Percentiles rank a stretch among this genome's conserved stretches.
Conservation (phyloP, 2,797 vertebrate species). For the Ceryle rudis region DNA sequence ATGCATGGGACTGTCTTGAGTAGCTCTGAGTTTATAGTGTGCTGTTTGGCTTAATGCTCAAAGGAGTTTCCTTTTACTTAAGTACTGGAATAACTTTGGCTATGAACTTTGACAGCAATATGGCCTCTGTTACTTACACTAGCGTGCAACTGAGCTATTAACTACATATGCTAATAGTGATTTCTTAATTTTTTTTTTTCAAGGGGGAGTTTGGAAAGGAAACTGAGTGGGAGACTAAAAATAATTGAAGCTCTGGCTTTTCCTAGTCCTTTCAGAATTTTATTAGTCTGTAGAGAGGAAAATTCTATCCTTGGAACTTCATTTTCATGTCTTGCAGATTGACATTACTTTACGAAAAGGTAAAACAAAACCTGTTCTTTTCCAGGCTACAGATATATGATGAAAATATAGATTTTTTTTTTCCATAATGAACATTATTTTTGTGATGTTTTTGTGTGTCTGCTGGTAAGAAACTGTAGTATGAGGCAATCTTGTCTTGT, state of each 20-base stretch:
- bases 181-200: not conserved
- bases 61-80: conserved; percentile 49
- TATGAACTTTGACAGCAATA: not conserved
- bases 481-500: not conserved
- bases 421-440: not conserved
- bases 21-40: conserved; percentile 2
- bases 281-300: not conserved
- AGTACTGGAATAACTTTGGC: not conserved
- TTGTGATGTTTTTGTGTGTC: not conserved
- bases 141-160: conserved; percentile 8
- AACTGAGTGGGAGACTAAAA: not conserved
- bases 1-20: not conserved
- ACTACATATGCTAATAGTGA: not conserved
- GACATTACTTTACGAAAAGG: not conserved
- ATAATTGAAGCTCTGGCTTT: conserved; percentile 11
- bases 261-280: not conserved
- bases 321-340: not conserved
- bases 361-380: not conserved
- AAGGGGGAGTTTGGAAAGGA: conserved; percentile 3
- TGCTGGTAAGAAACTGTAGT: not conserved
- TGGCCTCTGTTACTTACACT: conserved; percentile 66
- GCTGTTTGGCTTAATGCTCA: conserved; percentile 52
- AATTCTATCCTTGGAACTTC: not conserved
- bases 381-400: not conserved
- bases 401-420: not conserved